phyloP scores from a whole-genome alignment of 2,113 vertebrate species.

The Meleagris gallopavo region DNA sequence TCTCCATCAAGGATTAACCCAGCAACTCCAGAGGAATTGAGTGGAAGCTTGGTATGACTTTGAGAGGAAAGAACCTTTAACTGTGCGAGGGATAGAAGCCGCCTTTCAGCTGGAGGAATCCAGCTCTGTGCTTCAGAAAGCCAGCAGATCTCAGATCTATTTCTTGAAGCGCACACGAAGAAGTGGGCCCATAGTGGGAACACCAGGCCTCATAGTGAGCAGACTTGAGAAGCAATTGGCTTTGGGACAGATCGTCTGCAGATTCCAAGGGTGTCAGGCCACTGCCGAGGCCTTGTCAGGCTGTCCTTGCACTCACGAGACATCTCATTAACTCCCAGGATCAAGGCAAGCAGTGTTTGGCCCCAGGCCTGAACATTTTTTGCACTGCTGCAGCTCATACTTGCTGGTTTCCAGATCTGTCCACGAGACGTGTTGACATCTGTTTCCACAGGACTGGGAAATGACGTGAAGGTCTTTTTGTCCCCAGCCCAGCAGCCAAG shows the following conservation, averaged over 20 bases:
- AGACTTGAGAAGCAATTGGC: rapidly evolving
- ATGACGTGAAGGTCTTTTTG: neutral
- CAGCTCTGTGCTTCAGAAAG: neutral
- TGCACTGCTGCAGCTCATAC: neutral
- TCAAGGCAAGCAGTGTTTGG: neutral
- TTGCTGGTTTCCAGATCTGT: conserved; percentile 3
- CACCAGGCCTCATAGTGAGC: neutral
- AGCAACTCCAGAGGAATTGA: neutral
- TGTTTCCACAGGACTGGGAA: neutral
- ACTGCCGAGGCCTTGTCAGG: rapidly evolving
- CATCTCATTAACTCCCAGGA: neutral
- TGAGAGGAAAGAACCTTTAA: neutral
- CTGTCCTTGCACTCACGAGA: neutral
- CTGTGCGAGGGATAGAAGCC: neutral
- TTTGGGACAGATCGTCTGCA: neutral
- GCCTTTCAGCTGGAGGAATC: neutral
- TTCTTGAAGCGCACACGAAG: neutral
- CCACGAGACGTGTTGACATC: neutral
- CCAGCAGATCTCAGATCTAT: rapidly evolving
- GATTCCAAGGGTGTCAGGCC: neutral
- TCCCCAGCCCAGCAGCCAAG: neutral
- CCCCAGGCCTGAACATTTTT: neutral
- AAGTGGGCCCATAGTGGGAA: neutral
- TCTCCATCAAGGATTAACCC: neutral
- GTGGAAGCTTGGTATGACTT: neutral